Conservation (phyloP, 1,140 invertebrate species). For the Holcopasites calliopsidis region DNA sequence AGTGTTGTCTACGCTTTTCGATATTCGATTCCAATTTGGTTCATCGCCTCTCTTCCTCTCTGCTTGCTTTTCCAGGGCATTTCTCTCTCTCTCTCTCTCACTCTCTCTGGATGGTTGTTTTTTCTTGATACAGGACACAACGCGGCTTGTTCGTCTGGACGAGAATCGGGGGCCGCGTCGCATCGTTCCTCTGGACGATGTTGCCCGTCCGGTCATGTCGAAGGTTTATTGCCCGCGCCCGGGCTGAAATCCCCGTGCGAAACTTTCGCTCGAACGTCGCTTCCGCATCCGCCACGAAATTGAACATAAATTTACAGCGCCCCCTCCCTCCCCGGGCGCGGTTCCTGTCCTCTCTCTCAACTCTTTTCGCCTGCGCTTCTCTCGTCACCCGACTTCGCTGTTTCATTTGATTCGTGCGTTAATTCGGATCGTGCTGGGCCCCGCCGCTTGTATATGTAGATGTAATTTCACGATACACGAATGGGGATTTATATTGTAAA, state of each 20-base stretch:
- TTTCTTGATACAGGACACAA: not conserved
- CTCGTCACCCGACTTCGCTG: not conserved
- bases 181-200: slow-evolving; percentile 28
- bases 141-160: slow-evolving; percentile 1
- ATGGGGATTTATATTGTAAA: no score
- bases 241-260: slow-evolving; percentile 62
- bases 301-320: slow-evolving; percentile 68
- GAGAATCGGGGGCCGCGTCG: slow-evolving; percentile 6
- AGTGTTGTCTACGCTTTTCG: slow-evolving; percentile 56
- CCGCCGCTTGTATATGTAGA: no score
- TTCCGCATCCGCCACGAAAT: slow-evolving; percentile 66
- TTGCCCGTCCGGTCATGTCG: slow-evolving; percentile 46
- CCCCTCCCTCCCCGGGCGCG: not conserved
- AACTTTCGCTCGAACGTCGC: slow-evolving; percentile 63
- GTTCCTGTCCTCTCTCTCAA: not conserved
- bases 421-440: not conserved
- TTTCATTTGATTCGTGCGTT: not conserved
- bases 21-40: slow-evolving; percentile 63
- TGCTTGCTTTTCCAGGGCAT: not conserved
- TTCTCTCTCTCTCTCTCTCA: not conserved
- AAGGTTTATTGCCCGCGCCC: slow-evolving; percentile 67
- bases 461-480: no score
- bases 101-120: not conserved
- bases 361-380: not conserved
- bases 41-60: slow-evolving; percentile 42